Evolutionary conservation across 1,140 invertebrate genomes (phyloP).

Genomic region (Pentalonia nigronervosa): DNA sequence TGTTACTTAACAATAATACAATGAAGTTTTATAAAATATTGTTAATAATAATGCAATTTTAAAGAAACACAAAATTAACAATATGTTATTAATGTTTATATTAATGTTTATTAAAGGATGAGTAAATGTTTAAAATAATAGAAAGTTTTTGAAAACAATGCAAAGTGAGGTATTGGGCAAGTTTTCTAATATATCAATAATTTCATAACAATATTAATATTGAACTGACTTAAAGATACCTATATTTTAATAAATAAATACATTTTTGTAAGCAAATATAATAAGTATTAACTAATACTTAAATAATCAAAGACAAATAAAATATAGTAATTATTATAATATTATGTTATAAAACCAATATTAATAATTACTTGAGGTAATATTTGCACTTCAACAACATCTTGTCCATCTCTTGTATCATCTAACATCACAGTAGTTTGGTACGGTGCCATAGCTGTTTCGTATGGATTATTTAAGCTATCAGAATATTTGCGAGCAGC

Average conservation of each 20-base stretch:
- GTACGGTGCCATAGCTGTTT: constrained; percentile 73
- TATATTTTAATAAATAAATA: too few relatives aligned
- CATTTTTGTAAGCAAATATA: background rate
- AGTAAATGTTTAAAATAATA: background rate
- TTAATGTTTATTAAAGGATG: background rate
- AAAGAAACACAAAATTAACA: background rate
- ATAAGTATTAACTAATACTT: background rate
- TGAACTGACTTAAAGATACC: background rate
- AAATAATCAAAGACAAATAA: background rate
- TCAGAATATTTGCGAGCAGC: constrained; percentile 47
- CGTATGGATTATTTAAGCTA: constrained; percentile 40
- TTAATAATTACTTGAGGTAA: constrained; percentile 70
- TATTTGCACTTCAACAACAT: constrained; percentile 91
- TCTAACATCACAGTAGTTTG: constrained; percentile 81
- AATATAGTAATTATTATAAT: background rate
- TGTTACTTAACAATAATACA: background rate
- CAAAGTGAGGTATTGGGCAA: background rate
- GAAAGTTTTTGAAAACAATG: background rate
- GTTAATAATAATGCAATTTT: background rate
- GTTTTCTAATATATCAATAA: background rate
- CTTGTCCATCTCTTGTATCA: constrained; percentile 75
- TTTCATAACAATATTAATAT: background rate
- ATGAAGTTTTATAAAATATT: background rate
- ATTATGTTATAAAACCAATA: background rate
- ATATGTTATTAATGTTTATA: background rate